Conservation (phyloP, 2,113 vertebrate species). For the Ceyx melanurus region DNA sequence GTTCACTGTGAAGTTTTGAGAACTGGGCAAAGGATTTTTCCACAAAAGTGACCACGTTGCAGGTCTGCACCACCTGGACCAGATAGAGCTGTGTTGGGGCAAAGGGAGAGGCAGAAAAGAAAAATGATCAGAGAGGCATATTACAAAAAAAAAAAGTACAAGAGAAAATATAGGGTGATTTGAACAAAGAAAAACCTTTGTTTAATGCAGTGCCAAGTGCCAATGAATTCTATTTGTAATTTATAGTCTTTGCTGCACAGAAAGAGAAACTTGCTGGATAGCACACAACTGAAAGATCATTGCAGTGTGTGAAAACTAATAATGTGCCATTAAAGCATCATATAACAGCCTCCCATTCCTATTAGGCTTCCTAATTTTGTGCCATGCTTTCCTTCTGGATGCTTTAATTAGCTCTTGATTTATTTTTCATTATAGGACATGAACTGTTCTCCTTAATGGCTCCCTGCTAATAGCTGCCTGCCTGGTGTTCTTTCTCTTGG, state of each 20-base stretch:
- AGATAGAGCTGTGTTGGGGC: conserved; percentile 75
- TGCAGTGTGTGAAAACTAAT: conserved; percentile 43
- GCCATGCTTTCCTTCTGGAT: conserved; percentile 54
- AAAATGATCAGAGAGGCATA: not conserved
- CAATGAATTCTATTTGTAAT: conserved; percentile 23
- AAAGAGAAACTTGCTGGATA: conserved; percentile 20
- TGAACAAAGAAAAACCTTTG: conserved; percentile 29
- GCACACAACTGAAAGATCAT: conserved; percentile 23
- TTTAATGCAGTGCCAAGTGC: conserved; percentile 23
- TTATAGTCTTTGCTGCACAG: not conserved
- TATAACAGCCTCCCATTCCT: conserved; percentile 44
- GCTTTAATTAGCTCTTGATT: conserved; percentile 74
- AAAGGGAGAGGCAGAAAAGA: not conserved
- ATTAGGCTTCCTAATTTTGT: conserved; percentile 59
- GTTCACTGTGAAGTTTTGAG: conserved; percentile 80
- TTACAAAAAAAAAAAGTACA: not conserved
- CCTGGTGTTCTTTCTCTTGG: conserved; percentile 44
- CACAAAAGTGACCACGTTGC: conserved; percentile 74
- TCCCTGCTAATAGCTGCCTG: conserved; percentile 57
- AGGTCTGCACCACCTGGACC: conserved; percentile 74
- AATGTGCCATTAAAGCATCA: conserved; percentile 34
- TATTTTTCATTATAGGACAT: conserved; percentile 56
- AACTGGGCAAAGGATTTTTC: conserved; percentile 83
- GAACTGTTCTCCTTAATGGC: conserved; percentile 52
- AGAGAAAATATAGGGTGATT: conserved; percentile 8